Percentiles rank a stretch among this genome's conserved stretches.
These are phyloP conservation scores for Diachasmimorpha longicaudata DNA, from an alignment of 1,140 invertebrate genomes.

Conservation along the genomic window DNA sequence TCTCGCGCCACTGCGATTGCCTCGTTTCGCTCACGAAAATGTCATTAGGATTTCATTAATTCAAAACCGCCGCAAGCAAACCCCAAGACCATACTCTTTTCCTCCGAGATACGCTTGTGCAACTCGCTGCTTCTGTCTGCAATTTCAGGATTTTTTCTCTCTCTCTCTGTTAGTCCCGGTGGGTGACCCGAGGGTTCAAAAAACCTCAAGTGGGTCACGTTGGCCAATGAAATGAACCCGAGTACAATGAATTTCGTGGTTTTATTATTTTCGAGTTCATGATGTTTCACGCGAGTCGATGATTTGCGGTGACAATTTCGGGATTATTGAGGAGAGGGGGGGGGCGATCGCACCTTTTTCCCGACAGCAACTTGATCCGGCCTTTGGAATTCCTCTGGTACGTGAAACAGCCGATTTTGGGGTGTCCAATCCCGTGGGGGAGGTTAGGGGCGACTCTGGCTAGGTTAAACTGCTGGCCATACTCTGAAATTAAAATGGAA, in stretches of 20 bases:
- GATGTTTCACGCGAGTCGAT: too few relatives aligned
- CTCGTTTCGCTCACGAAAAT: constrained; percentile 53
- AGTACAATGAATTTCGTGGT: background rate
- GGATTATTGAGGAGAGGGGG: too few relatives aligned
- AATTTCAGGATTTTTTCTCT: background rate
- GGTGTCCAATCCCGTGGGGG: background rate
- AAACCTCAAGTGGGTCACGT: constrained; percentile 1
- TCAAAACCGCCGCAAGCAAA: constrained; percentile 37
- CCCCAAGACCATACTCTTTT: background rate
- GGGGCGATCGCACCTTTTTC: background rate
- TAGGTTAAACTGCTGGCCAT: constrained; percentile 69
- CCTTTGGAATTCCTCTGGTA: background rate
- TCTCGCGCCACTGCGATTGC: constrained; percentile 37
- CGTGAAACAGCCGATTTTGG: background rate
- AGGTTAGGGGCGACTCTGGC: constrained; percentile 17
- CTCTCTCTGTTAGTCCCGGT: background rate
- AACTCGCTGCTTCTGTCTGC: background rate
- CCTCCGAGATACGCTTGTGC: constrained; percentile 2
- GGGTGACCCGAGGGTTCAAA: background rate
- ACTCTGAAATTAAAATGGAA: constrained; percentile 62
- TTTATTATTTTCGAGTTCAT: background rate
- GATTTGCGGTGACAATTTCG: too few relatives aligned
- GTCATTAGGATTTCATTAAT: constrained; percentile 56
- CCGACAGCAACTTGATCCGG: background rate
- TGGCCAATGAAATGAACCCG: background rate